A percentile compares a stretch with the other conserved stretches of the same genome.
Evolutionary conservation across 2,797 vertebrate genomes (phyloP).

Genomic region (Prunella strophiata): DNA sequence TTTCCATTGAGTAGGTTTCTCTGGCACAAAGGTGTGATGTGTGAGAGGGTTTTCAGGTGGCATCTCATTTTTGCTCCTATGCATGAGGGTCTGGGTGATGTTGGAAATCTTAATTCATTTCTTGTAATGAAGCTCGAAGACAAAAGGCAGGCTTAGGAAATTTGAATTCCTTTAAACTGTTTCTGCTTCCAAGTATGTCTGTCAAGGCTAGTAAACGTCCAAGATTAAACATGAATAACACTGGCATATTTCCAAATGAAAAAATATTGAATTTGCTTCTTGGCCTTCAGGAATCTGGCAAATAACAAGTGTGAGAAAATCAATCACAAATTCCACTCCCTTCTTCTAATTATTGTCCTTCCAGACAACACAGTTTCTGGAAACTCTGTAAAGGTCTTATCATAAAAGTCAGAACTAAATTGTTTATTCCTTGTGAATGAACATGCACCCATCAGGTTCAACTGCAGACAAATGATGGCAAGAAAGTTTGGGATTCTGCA

Average conservation of each 20-base stretch:
- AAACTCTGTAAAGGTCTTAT: background rate
- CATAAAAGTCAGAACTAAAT: conserved; percentile 15
- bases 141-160: background rate
- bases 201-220: background rate
- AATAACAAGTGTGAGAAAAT: background rate
- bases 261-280: background rate
- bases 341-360: conserved; percentile 29
- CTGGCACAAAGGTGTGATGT: background rate
- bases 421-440: conserved; percentile 2
- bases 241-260: background rate
- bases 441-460: background rate
- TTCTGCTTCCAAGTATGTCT: background rate
- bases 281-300: background rate
- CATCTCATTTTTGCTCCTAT: background rate
- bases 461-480: background rate
- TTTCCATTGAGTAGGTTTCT: background rate
- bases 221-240: background rate
- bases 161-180: background rate
- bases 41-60: background rate
- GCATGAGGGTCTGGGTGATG: background rate
- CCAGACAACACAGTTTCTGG: background rate
- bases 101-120: background rate
- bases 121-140: background rate
- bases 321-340: background rate
- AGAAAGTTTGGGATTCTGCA: background rate